A percentile compares a stretch with the other conserved stretches of the same genome.
These are phyloP conservation scores for Selenia dentaria DNA, from an alignment of 2,888 invertebrate species.

Conservation along the genomic window DNA sequence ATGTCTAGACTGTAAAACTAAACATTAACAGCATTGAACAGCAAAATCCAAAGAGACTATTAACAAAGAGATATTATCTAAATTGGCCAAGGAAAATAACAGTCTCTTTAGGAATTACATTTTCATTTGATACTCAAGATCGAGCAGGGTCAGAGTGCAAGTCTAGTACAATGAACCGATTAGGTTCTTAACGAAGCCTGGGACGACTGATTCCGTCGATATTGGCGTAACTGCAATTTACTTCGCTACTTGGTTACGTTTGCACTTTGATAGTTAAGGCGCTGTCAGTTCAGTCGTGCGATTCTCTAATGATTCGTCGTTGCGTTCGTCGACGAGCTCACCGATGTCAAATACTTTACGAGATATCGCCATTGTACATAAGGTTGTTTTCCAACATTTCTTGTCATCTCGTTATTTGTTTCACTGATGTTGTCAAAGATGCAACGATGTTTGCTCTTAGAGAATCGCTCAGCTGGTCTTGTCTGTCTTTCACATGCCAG, in stretches of 20 bases:
- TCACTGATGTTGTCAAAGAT: too few relatives aligned
- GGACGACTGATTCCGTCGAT: constrained; percentile 14
- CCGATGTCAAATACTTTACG: too few relatives aligned
- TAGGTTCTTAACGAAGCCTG: constrained; percentile 61
- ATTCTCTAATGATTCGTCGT: too few relatives aligned
- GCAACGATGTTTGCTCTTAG: too few relatives aligned
- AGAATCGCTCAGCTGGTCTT: too few relatives aligned
- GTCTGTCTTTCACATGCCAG: too few relatives aligned
- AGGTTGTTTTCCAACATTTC: too few relatives aligned
- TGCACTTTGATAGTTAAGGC: neutral
- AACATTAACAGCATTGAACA: constrained; percentile 1
- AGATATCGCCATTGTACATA: too few relatives aligned
- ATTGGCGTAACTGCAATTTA: constrained; percentile 4
- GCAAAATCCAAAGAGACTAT: constrained; percentile 9
- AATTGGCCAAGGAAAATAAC: constrained; percentile 28
- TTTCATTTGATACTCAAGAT: constrained; percentile 40
- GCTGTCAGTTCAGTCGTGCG: too few relatives aligned
- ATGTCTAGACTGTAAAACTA: constrained; percentile 9
- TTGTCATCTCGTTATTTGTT: too few relatives aligned
- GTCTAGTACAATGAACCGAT: constrained; percentile 62
- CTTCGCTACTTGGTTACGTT: neutral
- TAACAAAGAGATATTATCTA: constrained; percentile 8
- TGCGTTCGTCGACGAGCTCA: too few relatives aligned
- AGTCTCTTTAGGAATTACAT: constrained; percentile 42
- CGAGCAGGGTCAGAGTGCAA: constrained; percentile 56